Base-by-base conservation (phyloP, 2,888 invertebrate genomes). In the Catotricha subobsoleta region DNA sequence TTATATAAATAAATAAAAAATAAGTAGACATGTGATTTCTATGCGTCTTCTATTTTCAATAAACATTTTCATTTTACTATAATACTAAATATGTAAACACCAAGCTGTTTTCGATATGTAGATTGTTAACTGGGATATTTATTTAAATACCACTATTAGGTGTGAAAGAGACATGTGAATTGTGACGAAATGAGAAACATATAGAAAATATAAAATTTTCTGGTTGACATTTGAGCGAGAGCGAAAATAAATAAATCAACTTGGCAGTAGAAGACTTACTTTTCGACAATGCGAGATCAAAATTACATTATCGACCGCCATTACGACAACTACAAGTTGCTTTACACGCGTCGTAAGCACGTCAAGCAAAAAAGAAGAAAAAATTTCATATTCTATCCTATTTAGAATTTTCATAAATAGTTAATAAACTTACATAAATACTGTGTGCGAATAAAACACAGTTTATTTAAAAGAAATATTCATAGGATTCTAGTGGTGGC, bases 281-380 rank as follows among this genome's bases (percentile, higher is more conserved):
- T 34, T 21, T 34, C 34, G 34, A 34, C 34, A 34, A 34, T 34
- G 33, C 33, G 28, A 29, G 25, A 19, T 19, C 20, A 21, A 20
- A 19, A 34, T 34, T 34, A 20, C 34, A 34, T 34, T 21, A 34
- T 41, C 48, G 45, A 50, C 51, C 51, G 51, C 52, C 51, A 52
- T 52, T 51, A 51, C 51, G 51, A 51, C 48, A 46, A 51, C 49
- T 50, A 51, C 48, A 46, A 51, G 48, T 47, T 48, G 47, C 48
- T 50, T 51, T 46, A 46, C 48, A 50, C 50, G 48, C 49, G 48
- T 48, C 27, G 34, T 34, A 20, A 35, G 19, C 28, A 34, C 21
- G 27, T 19, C 36, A 28, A 37, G 16, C 35, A 21, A 27, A 25
- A 35, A 25, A 36, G 29, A 33, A 44, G 38, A 36, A 36, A 27